Evolutionary conservation across 2,797 vertebrate genomes (phyloP).

Genomic region (Moxostoma hubbsi): DNA sequence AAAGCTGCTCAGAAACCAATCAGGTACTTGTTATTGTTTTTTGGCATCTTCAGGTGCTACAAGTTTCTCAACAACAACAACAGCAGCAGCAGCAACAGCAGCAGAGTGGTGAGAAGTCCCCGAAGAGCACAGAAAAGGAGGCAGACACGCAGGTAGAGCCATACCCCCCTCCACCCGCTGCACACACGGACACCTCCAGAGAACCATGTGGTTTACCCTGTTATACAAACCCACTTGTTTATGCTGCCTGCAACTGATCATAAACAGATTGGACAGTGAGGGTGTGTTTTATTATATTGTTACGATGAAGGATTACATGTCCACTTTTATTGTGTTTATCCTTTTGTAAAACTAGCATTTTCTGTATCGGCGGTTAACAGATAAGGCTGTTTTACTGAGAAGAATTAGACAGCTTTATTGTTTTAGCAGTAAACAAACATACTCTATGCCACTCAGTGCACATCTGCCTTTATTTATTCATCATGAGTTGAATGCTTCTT

Average conservation of each 20-base stretch:
- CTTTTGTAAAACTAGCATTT: constrained; percentile 28
- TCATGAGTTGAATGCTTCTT: constrained; percentile 24
- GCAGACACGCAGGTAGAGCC: constrained; percentile 81
- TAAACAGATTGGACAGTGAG: constrained; percentile 21
- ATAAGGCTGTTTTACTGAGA: constrained; percentile 10
- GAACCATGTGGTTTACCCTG: constrained; percentile 34
- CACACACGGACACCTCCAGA: constrained; percentile 30
- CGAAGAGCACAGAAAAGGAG: constrained; percentile 87
- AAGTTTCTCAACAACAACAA: constrained; percentile 84
- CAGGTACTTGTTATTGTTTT: constrained; percentile 57
- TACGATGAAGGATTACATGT: constrained; percentile 24
- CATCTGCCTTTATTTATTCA: constrained; percentile 43
- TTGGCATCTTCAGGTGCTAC: constrained; percentile 77
- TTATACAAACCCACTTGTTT: constrained; percentile 40
- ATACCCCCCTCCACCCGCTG: constrained; percentile 28
- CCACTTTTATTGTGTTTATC: constrained; percentile 21
- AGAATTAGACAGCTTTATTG: constrained; percentile 31
- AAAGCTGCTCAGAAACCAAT: constrained; percentile 53
- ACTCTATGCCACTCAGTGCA: constrained; percentile 17
- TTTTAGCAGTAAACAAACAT: constrained; percentile 34
- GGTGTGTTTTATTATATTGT: constrained; percentile 40
- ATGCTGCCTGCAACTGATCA: constrained; percentile 10
- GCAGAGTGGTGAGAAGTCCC: constrained; percentile 81
- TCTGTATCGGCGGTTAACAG: constrained; percentile 36
- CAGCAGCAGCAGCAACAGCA: constrained; percentile 81